Base-by-base conservation (phyloP, 1,140 invertebrate species). In the Drosophila simulans region DNA sequence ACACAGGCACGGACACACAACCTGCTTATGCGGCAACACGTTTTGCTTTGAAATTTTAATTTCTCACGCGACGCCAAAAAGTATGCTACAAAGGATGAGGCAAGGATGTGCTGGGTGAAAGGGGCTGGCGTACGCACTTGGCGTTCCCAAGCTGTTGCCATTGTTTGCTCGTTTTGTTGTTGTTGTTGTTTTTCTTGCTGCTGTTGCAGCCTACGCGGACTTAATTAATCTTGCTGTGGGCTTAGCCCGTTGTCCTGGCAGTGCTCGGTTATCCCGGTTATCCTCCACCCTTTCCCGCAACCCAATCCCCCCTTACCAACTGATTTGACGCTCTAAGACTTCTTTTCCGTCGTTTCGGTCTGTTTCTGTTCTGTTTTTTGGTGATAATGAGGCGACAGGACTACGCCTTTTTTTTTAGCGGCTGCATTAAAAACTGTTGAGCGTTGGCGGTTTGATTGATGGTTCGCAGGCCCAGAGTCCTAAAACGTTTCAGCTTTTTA, bases 11-110 rank as follows among this genome's bases (percentile, higher is more conserved):
- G 58, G 51, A 64, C 43, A 46, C 27, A 27, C 43, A 63, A 58
- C 42, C 62, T 57, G 46, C 62, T 76, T 76, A 77, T 77, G 81
- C 58, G 52, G 76, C 55, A 75, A 49, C 80, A 80, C 59, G 77
- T 72, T 66, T 78, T 46, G 82, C 78, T 82, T 82, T 83, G 83
- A 86, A 86, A 88, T 86, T 88, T 86, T 88, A 86, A 86, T 86
- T 86, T 86, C 77, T 86, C 79, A 76, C 83, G 79, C 83, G 79
- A 66, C 63, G 83, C 83, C 63, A 59, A 63, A 86, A 86, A 86
- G 83, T 82, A 88, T 69, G 75, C 66, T 65, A 58, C 22, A 66
- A 77, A 60, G 65, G 56, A 70, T 77, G 65, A 68, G 60, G 31
- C 46, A 65, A 52, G 64, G 64, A 68, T 68, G 31, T 51, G n/a